phyloP scores from a whole-genome alignment of 2,797 vertebrate species.

The Hydrocynus forskahlii region DNA sequence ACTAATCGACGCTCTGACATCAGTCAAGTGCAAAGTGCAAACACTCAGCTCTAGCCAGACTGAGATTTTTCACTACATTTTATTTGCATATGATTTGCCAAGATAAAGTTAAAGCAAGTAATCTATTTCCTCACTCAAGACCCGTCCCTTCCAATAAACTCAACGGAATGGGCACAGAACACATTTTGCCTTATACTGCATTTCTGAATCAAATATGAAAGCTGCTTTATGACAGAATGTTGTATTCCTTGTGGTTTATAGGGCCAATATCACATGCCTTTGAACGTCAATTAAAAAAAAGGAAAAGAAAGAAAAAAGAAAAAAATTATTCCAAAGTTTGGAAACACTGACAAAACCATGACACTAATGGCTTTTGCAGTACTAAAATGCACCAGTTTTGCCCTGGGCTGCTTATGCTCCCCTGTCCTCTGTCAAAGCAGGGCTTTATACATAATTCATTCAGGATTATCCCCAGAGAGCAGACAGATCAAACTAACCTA shows the following conservation, averaged over 20 bases:
- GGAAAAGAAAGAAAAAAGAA: background rate
- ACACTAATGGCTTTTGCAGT: slow-evolving; percentile 71
- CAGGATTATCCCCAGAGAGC: slow-evolving; percentile 34
- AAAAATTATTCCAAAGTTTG: slow-evolving; percentile 62
- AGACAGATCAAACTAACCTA: slow-evolving; percentile 49
- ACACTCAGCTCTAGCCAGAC: slow-evolving; percentile 60
- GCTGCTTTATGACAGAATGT: slow-evolving; percentile 68
- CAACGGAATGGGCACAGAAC: slow-evolving; percentile 58
- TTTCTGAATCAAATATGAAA: slow-evolving; percentile 59
- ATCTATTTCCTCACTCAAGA: slow-evolving; percentile 64
- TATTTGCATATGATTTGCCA: slow-evolving; percentile 80
- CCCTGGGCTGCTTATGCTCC: slow-evolving; percentile 44
- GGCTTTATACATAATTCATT: slow-evolving; percentile 56
- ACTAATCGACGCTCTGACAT: slow-evolving; percentile 61
- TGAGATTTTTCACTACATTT: slow-evolving; percentile 71
- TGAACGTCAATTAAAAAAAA: slow-evolving; percentile 57
- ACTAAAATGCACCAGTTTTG: slow-evolving; percentile 50
- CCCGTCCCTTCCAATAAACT: slow-evolving; percentile 71
- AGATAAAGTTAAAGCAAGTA: slow-evolving; percentile 74
- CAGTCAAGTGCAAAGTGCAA: slow-evolving; percentile 70
- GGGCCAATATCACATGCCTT: slow-evolving; percentile 49
- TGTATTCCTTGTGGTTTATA: slow-evolving; percentile 64
- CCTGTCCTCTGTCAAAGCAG: slow-evolving; percentile 51
- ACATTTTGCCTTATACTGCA: slow-evolving; percentile 57
- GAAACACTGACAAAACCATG: slow-evolving; percentile 64